phyloP scores from a whole-genome alignment of 2,113 vertebrate species.

The Suricata suricatta region DNA sequence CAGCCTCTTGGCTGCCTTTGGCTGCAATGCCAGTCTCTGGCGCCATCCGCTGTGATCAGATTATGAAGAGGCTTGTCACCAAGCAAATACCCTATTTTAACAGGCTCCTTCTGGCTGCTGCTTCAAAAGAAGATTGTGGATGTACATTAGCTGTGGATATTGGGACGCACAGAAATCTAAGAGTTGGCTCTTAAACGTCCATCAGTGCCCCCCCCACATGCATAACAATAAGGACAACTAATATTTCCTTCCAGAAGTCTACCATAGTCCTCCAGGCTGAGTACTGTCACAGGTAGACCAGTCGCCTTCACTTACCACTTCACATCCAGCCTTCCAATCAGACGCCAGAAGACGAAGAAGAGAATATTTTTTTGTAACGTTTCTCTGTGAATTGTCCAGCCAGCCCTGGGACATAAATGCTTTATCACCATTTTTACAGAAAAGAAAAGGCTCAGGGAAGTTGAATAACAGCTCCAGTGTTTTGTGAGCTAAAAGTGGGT shows the following conservation, averaged over 20 bases:
- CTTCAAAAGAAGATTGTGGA: not conserved
- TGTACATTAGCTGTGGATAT: not conserved
- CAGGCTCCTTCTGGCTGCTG: not conserved
- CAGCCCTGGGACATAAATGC: not conserved
- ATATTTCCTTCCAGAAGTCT: not conserved
- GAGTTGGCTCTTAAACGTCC: not conserved
- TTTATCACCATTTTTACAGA: not conserved
- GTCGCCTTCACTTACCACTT: not conserved
- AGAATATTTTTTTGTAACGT: not conserved
- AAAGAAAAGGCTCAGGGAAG: not conserved
- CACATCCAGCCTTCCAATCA: not conserved
- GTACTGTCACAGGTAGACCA: fast-evolving
- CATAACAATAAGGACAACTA: not conserved
- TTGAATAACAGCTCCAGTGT: not conserved
- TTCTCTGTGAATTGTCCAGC: not conserved
- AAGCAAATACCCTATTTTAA: not conserved
- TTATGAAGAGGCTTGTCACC: not conserved
- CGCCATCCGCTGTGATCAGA: not conserved
- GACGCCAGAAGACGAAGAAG: not conserved
- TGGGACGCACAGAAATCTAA: not conserved
- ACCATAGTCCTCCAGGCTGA: too few relatives aligned
- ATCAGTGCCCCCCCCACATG: too few relatives aligned
- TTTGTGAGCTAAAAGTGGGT: not conserved
- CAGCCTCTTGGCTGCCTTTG: not conserved
- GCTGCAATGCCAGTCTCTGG: not conserved